These are phyloP conservation scores for Leptinotarsa defecta DNA, from an alignment of 1,140 invertebrate genomes.

Conservation along the genomic window DNA sequence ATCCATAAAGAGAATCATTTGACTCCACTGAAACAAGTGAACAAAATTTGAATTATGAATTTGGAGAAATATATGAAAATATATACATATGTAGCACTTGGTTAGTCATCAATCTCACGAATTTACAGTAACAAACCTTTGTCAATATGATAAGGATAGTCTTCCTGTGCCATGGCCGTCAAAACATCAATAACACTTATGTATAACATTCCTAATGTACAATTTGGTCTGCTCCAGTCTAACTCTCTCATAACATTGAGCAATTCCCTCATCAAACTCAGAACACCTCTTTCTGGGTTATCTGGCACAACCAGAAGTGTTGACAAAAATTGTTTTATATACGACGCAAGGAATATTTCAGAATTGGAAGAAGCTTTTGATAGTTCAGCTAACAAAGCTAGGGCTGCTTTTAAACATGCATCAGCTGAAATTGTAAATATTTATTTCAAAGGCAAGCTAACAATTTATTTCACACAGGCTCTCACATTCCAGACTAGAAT, in stretches of 20 bases:
- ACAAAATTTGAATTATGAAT: conserved; percentile 19
- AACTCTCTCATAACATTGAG: conserved; percentile 76
- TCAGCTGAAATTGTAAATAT: conserved; percentile 68
- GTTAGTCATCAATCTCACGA: no score
- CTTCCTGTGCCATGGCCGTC: conserved; percentile 74
- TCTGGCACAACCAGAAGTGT: conserved; percentile 87
- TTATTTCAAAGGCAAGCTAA: no score
- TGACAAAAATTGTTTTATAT: conserved; percentile 79
- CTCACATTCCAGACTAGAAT: no score
- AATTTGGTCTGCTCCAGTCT: conserved; percentile 64
- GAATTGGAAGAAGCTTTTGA: conserved; percentile 77
- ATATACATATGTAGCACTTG: no score
- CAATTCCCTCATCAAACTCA: conserved; percentile 77
- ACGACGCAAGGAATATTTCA: conserved; percentile 74
- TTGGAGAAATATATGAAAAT: no score
- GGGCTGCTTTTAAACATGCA: conserved; percentile 88
- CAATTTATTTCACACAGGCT: no score
- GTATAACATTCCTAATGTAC: conserved; percentile 66
- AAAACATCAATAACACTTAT: conserved; percentile 76
- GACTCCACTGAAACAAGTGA: conserved; percentile 76
- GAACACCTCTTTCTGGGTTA: conserved; percentile 80
- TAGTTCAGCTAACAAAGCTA: conserved; percentile 79
- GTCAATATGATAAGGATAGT: conserved; percentile 80
- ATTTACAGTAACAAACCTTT: conserved; percentile 60
- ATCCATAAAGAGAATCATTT: conserved; percentile 91